Percentiles rank a stretch among this genome's conserved stretches.
These are phyloP conservation scores for Synanthedon andrenaeformis DNA, from an alignment of 2,888 invertebrate species.

Conservation along the genomic window DNA sequence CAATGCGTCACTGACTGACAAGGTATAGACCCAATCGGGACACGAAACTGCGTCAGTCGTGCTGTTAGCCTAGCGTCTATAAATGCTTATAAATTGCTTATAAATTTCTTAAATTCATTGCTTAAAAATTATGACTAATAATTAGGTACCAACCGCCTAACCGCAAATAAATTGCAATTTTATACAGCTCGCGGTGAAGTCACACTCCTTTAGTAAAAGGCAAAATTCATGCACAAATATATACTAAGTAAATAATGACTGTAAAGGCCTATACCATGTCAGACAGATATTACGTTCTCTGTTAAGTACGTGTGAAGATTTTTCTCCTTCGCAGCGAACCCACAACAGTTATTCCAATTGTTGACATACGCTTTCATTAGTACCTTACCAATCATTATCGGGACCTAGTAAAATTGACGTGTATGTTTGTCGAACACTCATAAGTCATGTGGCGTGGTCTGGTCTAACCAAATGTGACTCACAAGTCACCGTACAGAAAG, in stretches of 20 bases:
- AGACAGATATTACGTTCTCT: slow-evolving; percentile 2
- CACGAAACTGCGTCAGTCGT: too few species aligned
- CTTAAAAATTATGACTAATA: too few species aligned
- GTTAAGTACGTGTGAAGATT: slow-evolving; percentile 37
- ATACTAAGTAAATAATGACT: neutral
- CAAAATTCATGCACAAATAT: neutral
- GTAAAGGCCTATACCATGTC: too few species aligned
- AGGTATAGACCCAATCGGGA: too few species aligned
- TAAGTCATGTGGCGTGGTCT: neutral
- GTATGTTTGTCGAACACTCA: slow-evolving; percentile 11
- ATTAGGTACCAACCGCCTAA: neutral
- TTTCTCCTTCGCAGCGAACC: slow-evolving; percentile 23
- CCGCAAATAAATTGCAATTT: slow-evolving; percentile 1
- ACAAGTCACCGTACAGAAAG: slow-evolving; percentile 2
- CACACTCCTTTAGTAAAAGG: neutral
- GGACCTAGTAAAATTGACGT: slow-evolving; percentile 15
- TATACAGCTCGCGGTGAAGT: too few species aligned
- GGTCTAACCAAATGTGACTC: slow-evolving; percentile 10
- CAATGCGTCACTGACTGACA: too few species aligned
- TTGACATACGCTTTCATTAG: slow-evolving; percentile 30
- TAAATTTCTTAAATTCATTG: too few species aligned
- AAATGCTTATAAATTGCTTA: too few species aligned
- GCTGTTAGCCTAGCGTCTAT: too few species aligned
- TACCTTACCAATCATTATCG: slow-evolving; percentile 20
- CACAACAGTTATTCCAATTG: slow-evolving; percentile 33